Conservation (phyloP, 2,113 vertebrate genomes). For the Sapajus apella region DNA sequence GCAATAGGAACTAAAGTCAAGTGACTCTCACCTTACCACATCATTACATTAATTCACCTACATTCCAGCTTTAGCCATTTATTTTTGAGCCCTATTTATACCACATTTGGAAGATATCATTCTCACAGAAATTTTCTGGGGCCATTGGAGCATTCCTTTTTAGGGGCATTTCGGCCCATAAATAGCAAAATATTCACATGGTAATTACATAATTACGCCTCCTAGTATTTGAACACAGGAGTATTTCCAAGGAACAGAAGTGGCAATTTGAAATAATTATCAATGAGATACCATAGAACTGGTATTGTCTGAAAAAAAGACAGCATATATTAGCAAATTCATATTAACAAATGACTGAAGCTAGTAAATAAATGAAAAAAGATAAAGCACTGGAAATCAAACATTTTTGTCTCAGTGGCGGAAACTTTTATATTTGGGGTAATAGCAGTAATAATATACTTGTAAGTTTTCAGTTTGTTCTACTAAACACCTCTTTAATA, state of each 20-base stretch:
- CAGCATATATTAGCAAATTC: neutral
- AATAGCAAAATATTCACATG: conserved; percentile 55
- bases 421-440: conserved; percentile 54
- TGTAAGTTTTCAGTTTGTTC: conserved; percentile 43
- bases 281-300: conserved; percentile 51
- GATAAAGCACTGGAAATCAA: neutral
- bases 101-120: conserved; percentile 64
- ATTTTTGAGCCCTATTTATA: conserved; percentile 62
- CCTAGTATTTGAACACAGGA: conserved; percentile 59
- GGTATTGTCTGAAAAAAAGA: neutral
- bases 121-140: conserved; percentile 50
- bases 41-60: conserved; percentile 58
- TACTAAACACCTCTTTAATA: conserved; percentile 43
- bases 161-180: conserved; percentile 45
- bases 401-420: neutral
- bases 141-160: conserved; percentile 44
- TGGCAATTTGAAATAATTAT: conserved; percentile 54
- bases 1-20: conserved; percentile 62
- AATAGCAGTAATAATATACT: conserved; percentile 6
- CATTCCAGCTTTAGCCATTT: conserved; percentile 59
- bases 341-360: conserved; percentile 33
- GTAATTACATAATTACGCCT: conserved; percentile 66
- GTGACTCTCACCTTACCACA: conserved; percentile 41
- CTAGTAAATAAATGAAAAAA: neutral
- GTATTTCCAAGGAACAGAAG: neutral